These are phyloP conservation scores for Crocodylus rhombifer DNA, from an alignment of 2,797 vertebrate genomes.

Conservation along the genomic window DNA sequence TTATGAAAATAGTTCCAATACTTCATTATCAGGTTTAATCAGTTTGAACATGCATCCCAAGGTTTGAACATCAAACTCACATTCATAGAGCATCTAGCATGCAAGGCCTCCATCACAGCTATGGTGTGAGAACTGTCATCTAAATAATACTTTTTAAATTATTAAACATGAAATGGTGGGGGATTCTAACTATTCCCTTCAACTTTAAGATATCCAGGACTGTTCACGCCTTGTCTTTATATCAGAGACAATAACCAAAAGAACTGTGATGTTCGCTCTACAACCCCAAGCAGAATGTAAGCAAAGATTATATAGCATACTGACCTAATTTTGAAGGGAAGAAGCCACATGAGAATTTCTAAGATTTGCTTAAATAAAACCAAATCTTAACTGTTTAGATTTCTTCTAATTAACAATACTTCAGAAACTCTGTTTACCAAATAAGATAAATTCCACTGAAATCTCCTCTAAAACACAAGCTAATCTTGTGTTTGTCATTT, in stretches of 20 bases:
- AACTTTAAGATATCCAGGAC: neutral
- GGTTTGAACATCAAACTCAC: too few species aligned
- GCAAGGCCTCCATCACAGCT: neutral
- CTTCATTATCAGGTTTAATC: too few species aligned
- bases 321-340: neutral
- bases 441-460: neutral
- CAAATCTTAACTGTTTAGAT: neutral
- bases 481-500: conserved; percentile 18
- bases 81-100: neutral
- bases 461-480: conserved; percentile 12
- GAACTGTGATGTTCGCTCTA: too few species aligned
- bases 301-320: neutral
- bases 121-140: neutral
- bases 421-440: neutral
- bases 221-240: neutral
- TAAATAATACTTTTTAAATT: neutral
- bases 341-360: neutral
- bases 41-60: too few species aligned
- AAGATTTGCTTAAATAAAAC: neutral
- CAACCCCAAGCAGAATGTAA: neutral
- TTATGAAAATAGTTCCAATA: too few species aligned
- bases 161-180: neutral
- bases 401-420: neutral
- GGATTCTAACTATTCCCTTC: neutral
- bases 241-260: neutral